Evolutionary conservation across 2,113 vertebrate genomes (phyloP), one percentile per base, ranked within the genome.

Genomic region (Rattus norvegicus): DNA sequence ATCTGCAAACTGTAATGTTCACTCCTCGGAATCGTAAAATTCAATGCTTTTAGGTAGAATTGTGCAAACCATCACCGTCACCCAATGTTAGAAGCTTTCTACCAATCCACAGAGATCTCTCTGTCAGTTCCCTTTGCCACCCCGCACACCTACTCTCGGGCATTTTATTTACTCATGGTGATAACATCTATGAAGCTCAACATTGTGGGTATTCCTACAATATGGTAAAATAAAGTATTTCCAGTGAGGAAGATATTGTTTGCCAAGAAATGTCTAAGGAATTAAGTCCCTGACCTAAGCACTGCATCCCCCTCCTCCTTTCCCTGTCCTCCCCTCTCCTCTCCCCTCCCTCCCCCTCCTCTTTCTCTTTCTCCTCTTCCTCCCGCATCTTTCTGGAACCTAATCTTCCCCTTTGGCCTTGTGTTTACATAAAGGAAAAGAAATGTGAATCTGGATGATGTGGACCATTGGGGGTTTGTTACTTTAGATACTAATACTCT

Each of bases 31-130:
- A 90, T 2, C 1, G 2, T 39, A 49, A 11, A 61, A 47, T 6
- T 52, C 79, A 72, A 39, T 47, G 69, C 49, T 47, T 79, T 88
- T 59, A 47, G 36, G 10, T 24, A 76, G 75, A 94, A 7, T 39
- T 92, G 33, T n/a, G 13, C 33, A 52, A 43, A 49, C 20, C 7
- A 85, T 80, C 8, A 4, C 52, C 52, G 76, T 43, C 85, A 86
- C 72, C 65, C 39, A 88, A n/a, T 26, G 88, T 93, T 76, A 83
- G 84, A 93, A 36, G n/a, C 54, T 76, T 88, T 79, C 75, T 19
- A 49, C 22, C 63, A 33, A 59, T 61, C 61, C 70, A 95, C 33
- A 65, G 84, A 59, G 7, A 49, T 10, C 59, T 14, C 30, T 14
- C 26, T 63, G 56, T 5, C 63, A 2, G 24, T 13, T 81, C 61